Evolutionary conservation across 1,140 invertebrate genomes (phyloP), one percentile per base, ranked within the genome.

Genomic region (Metopolophium dirhodum): DNA sequence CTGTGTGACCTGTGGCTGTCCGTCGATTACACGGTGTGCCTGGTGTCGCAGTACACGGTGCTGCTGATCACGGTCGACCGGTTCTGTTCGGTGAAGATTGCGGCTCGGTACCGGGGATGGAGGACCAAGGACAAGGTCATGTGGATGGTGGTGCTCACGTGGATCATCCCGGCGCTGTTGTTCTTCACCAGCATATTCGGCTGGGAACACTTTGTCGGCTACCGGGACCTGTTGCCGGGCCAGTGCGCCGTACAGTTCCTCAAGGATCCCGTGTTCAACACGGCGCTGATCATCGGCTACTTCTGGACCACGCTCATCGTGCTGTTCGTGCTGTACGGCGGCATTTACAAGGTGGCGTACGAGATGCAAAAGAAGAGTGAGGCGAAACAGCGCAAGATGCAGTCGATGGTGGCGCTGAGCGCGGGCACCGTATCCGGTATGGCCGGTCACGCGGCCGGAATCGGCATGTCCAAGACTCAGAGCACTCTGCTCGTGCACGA

Each of bases 151-250:
- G 97, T 98, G 7, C 99, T 99, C 26, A 99, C 99, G 0, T 99
- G 99, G 99, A 98, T 99, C 57, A 98, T 99, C 93, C 99, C 99
- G 9, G 98, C 98, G 2, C 95, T 99, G 30, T 96, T 99, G 8
- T 99, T 99, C 95, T 99, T 99, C 95, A 99, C 99, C 92, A 99
- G 98, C 93, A 99, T 99, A 94, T 99, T 99, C 95, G 99, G 99
- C 51, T 99, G 99, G 99, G 99, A 99, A 95, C 98, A 99, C 95
- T 99, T 99, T 95, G 97, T 99, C 57, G 99, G 99, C 6, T 98
- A 97, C 94, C 96, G 98, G 93, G 98, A 99, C 94, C 95, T 99
- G 37, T 95, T 96, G 94, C 97, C 98, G 1, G 97, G 98, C 18
- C 97, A 99, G 95, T 99, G 99, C 95, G 98, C 98, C 77, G 99